Evolutionary conservation across 2,797 vertebrate species (phyloP).

Genomic region (Lepidocolaptes lacrymiger): DNA sequence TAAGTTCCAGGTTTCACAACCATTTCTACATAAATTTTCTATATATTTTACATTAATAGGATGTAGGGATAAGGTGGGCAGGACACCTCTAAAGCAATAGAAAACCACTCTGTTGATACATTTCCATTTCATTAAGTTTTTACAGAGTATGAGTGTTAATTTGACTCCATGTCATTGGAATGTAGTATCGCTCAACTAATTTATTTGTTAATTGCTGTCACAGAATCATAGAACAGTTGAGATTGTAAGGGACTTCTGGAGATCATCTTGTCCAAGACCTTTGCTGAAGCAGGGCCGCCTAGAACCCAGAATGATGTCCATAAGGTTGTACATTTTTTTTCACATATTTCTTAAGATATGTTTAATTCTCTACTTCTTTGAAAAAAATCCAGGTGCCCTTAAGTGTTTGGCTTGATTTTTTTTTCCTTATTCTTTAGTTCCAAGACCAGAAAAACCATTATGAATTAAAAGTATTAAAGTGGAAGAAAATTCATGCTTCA

Average conservation of each 20-base stretch:
- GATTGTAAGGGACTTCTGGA: background rate
- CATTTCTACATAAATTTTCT: background rate
- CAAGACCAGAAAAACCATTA: background rate
- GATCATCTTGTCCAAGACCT: background rate
- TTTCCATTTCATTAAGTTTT: background rate
- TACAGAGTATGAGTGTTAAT: background rate
- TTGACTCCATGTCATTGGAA: constrained; percentile 1
- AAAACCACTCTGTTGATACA: background rate
- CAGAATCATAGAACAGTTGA: background rate
- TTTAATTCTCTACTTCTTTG: background rate
- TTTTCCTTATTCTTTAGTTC: background rate
- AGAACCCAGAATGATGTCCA: background rate
- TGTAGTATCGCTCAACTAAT: background rate
- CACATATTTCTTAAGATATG: background rate
- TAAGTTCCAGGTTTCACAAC: background rate
- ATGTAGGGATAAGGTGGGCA: background rate
- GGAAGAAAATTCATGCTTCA: background rate
- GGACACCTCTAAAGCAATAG: background rate
- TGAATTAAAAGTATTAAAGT: background rate
- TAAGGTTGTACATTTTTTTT: background rate
- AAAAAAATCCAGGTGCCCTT: background rate
- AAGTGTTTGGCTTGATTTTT: background rate
- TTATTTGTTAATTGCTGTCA: background rate
- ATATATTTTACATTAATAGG: background rate
- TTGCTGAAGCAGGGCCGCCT: background rate